Conservation (phyloP, 2,888 invertebrate species). For the Rhogogaster chlorosoma region DNA sequence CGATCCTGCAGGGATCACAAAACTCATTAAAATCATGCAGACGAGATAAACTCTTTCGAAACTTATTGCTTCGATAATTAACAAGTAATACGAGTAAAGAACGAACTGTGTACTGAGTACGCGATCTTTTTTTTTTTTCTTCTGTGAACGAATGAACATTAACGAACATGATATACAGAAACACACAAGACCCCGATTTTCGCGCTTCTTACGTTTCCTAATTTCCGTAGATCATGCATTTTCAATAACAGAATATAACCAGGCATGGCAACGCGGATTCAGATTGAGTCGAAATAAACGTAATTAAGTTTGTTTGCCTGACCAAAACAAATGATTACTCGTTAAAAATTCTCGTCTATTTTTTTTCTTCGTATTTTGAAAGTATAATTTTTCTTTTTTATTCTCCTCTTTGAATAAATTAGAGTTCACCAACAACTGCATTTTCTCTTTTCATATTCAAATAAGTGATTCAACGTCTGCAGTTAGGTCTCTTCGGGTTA, state of each 20-base stretch:
- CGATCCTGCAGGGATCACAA: slow-evolving; percentile 13
- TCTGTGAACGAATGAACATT: background rate
- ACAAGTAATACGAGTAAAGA: background rate
- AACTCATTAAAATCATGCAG: background rate
- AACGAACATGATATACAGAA: background rate
- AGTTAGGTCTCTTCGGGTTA: background rate
- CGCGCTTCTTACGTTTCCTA: background rate
- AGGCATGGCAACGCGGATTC: background rate
- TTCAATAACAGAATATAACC: background rate
- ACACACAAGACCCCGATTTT: background rate
- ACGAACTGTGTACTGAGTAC: background rate
- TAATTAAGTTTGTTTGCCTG: background rate
- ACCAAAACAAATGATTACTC: background rate
- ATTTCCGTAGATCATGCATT: background rate
- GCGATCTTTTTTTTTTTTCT: background rate
- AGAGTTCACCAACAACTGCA: background rate
- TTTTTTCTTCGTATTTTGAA: too few relatives aligned
- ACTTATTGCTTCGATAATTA: background rate
- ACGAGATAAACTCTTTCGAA: background rate
- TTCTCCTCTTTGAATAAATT: background rate
- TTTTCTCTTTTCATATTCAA: background rate
- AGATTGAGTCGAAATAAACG: background rate
- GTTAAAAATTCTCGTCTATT: background rate
- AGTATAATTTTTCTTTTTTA: background rate
- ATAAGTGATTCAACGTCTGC: background rate